These are phyloP conservation scores for Drosophila aff. DNA, from an alignment of 1,140 invertebrate species.

Conservation along the genomic window DNA sequence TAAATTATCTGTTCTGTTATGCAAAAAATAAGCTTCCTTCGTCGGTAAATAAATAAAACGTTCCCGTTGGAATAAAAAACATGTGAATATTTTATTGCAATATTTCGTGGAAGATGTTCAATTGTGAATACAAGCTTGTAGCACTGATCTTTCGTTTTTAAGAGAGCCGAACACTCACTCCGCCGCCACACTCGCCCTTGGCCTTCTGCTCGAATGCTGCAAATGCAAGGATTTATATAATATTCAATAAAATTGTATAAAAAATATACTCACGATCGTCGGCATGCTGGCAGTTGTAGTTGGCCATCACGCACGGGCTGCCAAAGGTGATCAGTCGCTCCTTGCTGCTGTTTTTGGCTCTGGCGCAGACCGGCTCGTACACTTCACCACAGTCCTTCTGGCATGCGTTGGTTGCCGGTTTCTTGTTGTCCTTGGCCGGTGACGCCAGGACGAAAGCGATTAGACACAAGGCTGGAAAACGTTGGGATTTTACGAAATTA, in stretches of 20 bases:
- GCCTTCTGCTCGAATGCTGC: conserved; percentile 71
- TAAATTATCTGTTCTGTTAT: conserved; percentile 53
- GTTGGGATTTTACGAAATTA: not conserved
- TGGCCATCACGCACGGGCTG: conserved; percentile 74
- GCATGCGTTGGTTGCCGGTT: conserved; percentile 48
- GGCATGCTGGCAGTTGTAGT: conserved; percentile 79
- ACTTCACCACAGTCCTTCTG: conserved; percentile 49
- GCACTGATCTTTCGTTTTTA: conserved; percentile 22
- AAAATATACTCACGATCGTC: conserved; percentile 69
- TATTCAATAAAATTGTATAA: not conserved
- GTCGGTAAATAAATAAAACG: conserved; percentile 30
- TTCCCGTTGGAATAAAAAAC: conserved; percentile 51
- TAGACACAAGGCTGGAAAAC: conserved; percentile 57
- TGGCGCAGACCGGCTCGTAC: conserved; percentile 75
- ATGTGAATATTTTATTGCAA: conserved; percentile 37
- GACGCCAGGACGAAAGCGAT: conserved; percentile 54
- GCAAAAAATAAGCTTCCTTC: conserved; percentile 26
- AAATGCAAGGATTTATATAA: conserved; percentile 21
- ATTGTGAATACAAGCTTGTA: not conserved
- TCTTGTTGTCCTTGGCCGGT: conserved; percentile 74
- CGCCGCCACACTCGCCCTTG: conserved; percentile 76
- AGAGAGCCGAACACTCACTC: conserved; percentile 79
- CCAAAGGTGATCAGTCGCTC: conserved; percentile 77
- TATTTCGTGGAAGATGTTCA: conserved; percentile 5
- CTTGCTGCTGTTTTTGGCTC: conserved; percentile 75